Conservation (phyloP, 2,888 invertebrate species). For the Neelides folsomi region DNA sequence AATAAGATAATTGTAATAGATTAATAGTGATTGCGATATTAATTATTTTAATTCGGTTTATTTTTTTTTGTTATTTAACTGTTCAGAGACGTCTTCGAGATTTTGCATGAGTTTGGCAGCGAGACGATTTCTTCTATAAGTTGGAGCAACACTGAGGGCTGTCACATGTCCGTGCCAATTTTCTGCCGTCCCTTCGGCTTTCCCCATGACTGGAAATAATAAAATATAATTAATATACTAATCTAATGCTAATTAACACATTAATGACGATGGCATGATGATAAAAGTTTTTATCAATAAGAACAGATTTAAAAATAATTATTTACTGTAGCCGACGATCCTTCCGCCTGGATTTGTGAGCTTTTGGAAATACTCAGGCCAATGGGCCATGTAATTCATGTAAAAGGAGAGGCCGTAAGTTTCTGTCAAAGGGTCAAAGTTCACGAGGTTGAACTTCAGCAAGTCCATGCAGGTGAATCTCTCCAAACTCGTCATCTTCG, state of each 20-base stretch:
- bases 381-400: slow-evolving; percentile 91
- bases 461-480: slow-evolving; percentile 89
- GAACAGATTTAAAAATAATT: slow-evolving; percentile 4
- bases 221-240: background rate
- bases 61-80: slow-evolving; percentile 44
- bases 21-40: background rate
- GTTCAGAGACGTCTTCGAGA: slow-evolving; percentile 90
- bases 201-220: slow-evolving; percentile 79
- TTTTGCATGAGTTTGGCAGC: slow-evolving; percentile 87
- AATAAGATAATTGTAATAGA: background rate
- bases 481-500: slow-evolving; percentile 80
- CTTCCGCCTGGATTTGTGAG: slow-evolving; percentile 90
- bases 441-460: slow-evolving; percentile 88
- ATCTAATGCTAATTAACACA: too few relatives aligned
- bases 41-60: background rate
- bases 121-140: slow-evolving; percentile 78
- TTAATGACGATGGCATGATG: too few relatives aligned
- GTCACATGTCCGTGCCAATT: slow-evolving; percentile 99
- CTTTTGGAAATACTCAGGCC: slow-evolving; percentile 98
- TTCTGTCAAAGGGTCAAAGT: slow-evolving; percentile 92
- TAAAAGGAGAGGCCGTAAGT: slow-evolving; percentile 93
- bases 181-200: slow-evolving; percentile 88
- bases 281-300: too few relatives aligned
- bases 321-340: slow-evolving; percentile 97
- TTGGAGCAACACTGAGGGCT: slow-evolving; percentile 88